Base-by-base conservation (phyloP, 2,797 vertebrate genomes). In the Megaceryle alcyon region DNA sequence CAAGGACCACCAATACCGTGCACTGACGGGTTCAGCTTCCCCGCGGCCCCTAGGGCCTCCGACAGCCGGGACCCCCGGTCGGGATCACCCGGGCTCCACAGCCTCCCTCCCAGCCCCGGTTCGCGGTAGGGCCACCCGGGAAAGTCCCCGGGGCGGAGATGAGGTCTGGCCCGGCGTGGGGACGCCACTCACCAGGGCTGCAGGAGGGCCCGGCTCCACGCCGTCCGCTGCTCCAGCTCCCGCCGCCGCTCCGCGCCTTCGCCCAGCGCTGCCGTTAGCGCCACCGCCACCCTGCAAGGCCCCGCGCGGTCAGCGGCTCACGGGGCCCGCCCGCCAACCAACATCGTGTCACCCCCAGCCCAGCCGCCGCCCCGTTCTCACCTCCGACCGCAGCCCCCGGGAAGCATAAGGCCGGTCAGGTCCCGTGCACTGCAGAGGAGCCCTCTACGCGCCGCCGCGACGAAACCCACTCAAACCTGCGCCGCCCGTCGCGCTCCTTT, bases 1-100 rank as follows among this genome's bases (percentile, higher is more conserved):
- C 84, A 3, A 16, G 37, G 7, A 12, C 22, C 33, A 3, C 41
- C 44, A 1, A 0, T 7, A 43, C 53, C 3, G 37, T 2, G 9
- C 51, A 3, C 29, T 11, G 6, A 2, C 21, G 28, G 28, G 16
- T 5, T 23, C 48, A 0, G 66, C 59, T 6, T 28, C 37, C 33
- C 9, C 41, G 2, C 28, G 10, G 37, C 14, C 46, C 46, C 3
- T 2, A 33, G 39, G 28, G 19, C 14, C 28, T 33, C 56, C 29
- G 10, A 17, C 57, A 29, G 26, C 15, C 28, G 26, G 16, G 7
- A 10, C 7, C 18, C 7, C 31, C n/a, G 4, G 43, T 29, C 37
- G 18, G 4, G 35, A 29, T 35, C 15, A 21, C 6, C 19, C 15
- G 28, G 19, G 43, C 39, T 19, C 25, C 59, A 4, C 31, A 51